Evolutionary conservation across 37 sponge, comb jelly and placozoan species (phyloP), one percentile per base, ranked within the genome.

Genomic region (Eunapius fragilis): DNA sequence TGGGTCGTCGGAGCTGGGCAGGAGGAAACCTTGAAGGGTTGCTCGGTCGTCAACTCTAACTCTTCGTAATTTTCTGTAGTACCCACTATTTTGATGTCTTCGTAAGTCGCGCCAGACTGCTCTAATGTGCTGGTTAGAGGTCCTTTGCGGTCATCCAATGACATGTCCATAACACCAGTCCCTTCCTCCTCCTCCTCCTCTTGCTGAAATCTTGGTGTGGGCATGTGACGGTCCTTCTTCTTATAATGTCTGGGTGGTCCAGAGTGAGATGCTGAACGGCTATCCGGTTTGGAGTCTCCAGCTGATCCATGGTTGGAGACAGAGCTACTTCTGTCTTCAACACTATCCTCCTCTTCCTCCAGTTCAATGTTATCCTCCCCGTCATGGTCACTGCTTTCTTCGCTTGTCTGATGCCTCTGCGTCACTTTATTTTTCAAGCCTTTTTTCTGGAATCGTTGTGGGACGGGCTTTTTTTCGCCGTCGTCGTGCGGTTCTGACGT

Each of bases 171-270:
- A 35, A 76, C 32, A 33, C 37, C 34, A 10, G n/a, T n/a, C n/a
- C 37, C n/a, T n/a, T 19, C 25, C 76, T 33, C 31, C 76, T 34
- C 48, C 3, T 41, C 50, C 26, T 25, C 71, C 82, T 32, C 71
- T 5, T 68, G 32, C 11, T 82, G 49, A 24, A 70, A 82, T 7
- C 71, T 30, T 68, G 48, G 48, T 14, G 80, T 80, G 50, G 80
- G 80, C 50, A 80, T 41, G 4, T 68, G 26, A 30, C 80, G 48
- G 25, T 80, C 80, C 25, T 80, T 80, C 80, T 80, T 80, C 67
- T 22, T 38, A 19, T 80, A 80, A 28, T 17, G 26, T 50, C 67
- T 80, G 10, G 80, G 80, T 4, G 58, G 19, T 11, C 58, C 58
- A 58, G 58, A 58, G 1, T 58, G 58, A 2, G 58, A 58, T 58